These are phyloP conservation scores for Natrix natrix DNA, from an alignment of 2,797 vertebrate species.

Conservation along the genomic window DNA sequence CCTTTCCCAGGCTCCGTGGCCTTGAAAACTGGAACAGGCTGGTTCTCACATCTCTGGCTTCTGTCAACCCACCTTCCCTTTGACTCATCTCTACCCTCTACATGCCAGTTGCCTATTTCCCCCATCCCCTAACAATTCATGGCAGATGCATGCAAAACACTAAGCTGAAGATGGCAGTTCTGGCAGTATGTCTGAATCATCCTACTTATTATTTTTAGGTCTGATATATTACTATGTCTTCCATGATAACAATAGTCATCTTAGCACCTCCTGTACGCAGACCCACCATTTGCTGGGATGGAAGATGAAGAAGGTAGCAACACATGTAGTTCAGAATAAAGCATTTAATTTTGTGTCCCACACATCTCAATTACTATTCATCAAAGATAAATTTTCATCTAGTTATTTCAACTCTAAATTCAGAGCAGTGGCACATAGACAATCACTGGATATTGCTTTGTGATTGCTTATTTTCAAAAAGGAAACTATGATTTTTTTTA, in stretches of 20 bases:
- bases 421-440: neutral
- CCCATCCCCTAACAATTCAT: neutral
- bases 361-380: neutral
- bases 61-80: neutral
- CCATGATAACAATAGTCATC: neutral
- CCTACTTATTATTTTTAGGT: neutral
- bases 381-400: neutral
- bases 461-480: neutral
- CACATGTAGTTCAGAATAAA: neutral
- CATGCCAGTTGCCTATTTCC: neutral
- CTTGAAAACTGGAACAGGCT: neutral
- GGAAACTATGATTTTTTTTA: neutral
- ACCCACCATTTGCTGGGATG: neutral
- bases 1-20: neutral
- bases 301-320: neutral
- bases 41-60: neutral
- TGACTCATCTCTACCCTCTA: neutral
- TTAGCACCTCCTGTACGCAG: neutral
- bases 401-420: neutral
- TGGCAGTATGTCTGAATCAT: neutral
- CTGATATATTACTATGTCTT: neutral
- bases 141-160: neutral
- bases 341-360: neutral
- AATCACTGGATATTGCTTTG: neutral
- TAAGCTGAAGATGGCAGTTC: neutral